Conservation (phyloP, 1,140 invertebrate species). For the Atta cephalotes region DNA sequence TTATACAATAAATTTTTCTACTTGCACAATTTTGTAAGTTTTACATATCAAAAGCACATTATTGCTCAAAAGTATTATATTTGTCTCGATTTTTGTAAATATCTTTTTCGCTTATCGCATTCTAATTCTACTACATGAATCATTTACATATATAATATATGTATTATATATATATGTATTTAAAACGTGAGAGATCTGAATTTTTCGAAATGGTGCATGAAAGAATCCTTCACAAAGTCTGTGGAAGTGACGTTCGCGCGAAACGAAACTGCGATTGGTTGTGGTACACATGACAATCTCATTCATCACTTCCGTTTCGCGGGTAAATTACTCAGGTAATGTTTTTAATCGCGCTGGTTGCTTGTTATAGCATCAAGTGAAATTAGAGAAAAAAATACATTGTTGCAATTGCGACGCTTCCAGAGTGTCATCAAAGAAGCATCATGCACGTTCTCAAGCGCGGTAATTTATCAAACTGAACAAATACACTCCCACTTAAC, state of each 20-base stretch:
- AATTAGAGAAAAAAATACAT: background rate
- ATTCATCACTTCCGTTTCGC: constrained; percentile 50
- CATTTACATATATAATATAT: too few relatives aligned
- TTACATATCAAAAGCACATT: too few relatives aligned
- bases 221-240: background rate
- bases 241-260: background rate
- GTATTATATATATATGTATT: background rate
- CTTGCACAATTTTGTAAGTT: too few relatives aligned
- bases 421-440: constrained; percentile 63
- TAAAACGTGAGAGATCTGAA: background rate
- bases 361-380: background rate
- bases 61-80: too few relatives aligned
- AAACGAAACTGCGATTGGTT: constrained; percentile 11
- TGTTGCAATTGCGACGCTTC: background rate
- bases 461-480: constrained; percentile 79
- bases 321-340: constrained; percentile 5
- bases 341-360: background rate
- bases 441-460: constrained; percentile 87
- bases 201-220: background rate
- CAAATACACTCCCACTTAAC: background rate
- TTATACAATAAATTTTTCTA: too few relatives aligned
- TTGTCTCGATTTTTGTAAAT: too few relatives aligned
- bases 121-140: too few relatives aligned
- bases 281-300: background rate
- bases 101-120: too few relatives aligned